A percentile compares a stretch with the other conserved stretches of the same genome.
These are phyloP conservation scores for Podarcis raffonei DNA, from an alignment of 2,113 vertebrate genomes.

Conservation along the genomic window DNA sequence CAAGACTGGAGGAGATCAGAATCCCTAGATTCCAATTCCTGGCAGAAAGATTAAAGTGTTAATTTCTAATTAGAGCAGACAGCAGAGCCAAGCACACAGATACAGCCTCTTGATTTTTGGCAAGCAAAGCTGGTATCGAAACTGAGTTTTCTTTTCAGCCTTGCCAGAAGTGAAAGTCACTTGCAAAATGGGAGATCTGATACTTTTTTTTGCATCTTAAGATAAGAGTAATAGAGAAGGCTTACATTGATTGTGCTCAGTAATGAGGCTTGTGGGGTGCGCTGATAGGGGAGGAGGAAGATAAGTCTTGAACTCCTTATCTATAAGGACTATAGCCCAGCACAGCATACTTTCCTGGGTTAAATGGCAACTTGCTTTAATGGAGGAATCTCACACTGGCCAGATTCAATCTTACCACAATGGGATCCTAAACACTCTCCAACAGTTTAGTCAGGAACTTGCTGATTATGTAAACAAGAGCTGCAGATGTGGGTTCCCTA, in stretches of 20 bases:
- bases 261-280: constrained; percentile 9
- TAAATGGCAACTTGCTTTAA: constrained; percentile 2
- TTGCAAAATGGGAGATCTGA: not conserved
- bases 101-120: constrained; percentile 12
- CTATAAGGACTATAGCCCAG: not conserved
- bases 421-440: not conserved
- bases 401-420: not conserved
- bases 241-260: constrained; percentile 12
- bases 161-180: constrained; percentile 19
- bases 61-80: constrained; percentile 7
- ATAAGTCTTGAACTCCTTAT: not conserved
- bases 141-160: not conserved
- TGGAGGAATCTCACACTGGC: not conserved
- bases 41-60: constrained; percentile 9
- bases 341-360: not conserved
- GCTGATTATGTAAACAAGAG: not conserved
- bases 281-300: not conserved
- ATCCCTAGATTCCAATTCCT: constrained; percentile 13
- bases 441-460: not conserved
- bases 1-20: not conserved
- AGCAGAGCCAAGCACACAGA: not conserved
- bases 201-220: not conserved
- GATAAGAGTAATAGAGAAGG: constrained; percentile 11
- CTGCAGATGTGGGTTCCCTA: not conserved
- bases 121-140: not conserved